Percentiles rank a stretch among this genome's conserved stretches.
These are phyloP conservation scores for Conus betulinus DNA, from an alignment of 1,140 invertebrate genomes.

Conservation along the genomic window DNA sequence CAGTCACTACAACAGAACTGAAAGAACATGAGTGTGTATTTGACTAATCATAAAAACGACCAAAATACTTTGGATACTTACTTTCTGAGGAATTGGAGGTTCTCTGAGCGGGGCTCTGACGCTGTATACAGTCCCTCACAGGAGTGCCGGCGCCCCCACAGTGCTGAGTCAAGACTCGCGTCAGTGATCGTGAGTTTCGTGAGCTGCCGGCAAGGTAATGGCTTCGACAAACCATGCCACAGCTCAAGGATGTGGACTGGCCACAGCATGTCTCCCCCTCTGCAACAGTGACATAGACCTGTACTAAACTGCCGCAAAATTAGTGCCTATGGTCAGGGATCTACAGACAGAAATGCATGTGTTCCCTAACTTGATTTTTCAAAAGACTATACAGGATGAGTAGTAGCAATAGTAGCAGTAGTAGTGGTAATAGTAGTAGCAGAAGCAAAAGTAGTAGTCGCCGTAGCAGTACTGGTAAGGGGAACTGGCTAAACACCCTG, in stretches of 20 bases:
- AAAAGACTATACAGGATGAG: too few species aligned
- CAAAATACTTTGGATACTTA: conserved; percentile 27
- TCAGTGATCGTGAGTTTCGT: conserved; percentile 19
- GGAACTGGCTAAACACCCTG: too few species aligned
- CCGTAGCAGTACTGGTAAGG: too few species aligned
- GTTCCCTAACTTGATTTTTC: too few species aligned
- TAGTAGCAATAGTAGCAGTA: too few species aligned
- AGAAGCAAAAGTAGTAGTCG: too few species aligned
- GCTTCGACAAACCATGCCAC: conserved; percentile 54
- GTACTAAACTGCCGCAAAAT: too few species aligned
- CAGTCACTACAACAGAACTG: neutral
- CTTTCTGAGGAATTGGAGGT: conserved; percentile 42
- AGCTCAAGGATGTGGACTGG: conserved; percentile 41
- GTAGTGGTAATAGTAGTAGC: too few species aligned
- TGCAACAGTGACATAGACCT: conserved; percentile 13
- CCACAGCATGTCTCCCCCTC: conserved; percentile 54
- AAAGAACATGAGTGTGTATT: neutral
- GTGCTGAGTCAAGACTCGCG: conserved; percentile 42
- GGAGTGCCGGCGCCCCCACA: conserved; percentile 46
- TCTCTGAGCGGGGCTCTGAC: conserved; percentile 40
- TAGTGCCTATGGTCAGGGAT: too few species aligned
- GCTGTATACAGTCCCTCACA: conserved; percentile 51
- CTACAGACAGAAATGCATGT: too few species aligned
- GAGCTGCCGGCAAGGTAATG: conserved; percentile 44
- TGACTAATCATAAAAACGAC: too few species aligned